A percentile compares a stretch with the other conserved stretches of the same genome.
phyloP scores from a whole-genome alignment of 2,888 invertebrate genomes.

The Escarpia spicata region DNA sequence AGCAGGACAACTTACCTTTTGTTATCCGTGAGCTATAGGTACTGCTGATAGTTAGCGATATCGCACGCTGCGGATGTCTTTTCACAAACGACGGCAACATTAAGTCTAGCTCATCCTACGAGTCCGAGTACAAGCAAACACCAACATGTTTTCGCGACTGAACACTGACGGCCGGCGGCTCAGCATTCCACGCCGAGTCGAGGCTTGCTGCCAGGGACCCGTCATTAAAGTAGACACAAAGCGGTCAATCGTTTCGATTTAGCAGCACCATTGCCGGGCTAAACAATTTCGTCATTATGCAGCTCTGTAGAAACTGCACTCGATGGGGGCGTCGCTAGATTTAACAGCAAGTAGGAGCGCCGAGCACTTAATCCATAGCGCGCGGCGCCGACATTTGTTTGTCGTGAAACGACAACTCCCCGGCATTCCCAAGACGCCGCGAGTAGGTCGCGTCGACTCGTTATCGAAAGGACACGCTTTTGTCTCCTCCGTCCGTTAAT shows the following conservation, averaged over 20 bases:
- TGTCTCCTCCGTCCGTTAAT: not conserved
- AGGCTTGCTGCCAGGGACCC: slow-evolving; percentile 16
- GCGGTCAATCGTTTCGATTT: slow-evolving; percentile 12
- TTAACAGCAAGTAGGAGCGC: not conserved
- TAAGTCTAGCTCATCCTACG: slow-evolving; percentile 6
- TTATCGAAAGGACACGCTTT: not conserved
- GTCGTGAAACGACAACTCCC: slow-evolving; percentile 9
- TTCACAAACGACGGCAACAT: not conserved
- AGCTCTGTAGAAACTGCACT: slow-evolving; percentile 11
- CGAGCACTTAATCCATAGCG: not conserved
- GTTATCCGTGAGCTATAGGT: not conserved
- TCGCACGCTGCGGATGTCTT: not conserved
- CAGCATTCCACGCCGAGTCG: not conserved
- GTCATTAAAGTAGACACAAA: slow-evolving; percentile 5
- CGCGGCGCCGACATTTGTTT: not conserved
- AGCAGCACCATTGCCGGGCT: not conserved
- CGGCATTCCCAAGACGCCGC: not conserved
- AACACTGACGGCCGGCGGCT: not conserved
- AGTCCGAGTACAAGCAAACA: not conserved
- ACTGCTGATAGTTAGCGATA: not conserved
- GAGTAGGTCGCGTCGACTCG: not conserved
- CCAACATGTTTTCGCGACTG: not conserved
- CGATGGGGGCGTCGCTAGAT: slow-evolving; percentile 5
- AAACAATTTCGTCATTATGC: slow-evolving; percentile 11
- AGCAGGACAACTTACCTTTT: not conserved